Evolutionary conservation across 2,797 vertebrate genomes (phyloP).

Genomic region (Sebastes minor): DNA sequence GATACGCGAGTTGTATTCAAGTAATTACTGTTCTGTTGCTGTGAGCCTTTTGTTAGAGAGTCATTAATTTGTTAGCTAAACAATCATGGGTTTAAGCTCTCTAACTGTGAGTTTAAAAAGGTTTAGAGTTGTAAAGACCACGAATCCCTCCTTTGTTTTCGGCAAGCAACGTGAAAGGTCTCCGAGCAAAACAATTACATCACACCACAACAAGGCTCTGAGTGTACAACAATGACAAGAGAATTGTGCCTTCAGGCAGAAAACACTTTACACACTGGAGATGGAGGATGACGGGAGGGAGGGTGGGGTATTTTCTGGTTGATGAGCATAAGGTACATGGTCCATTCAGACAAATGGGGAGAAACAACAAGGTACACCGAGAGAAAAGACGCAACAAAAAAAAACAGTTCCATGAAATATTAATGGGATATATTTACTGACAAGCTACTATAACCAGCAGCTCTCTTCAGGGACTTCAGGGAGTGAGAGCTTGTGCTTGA

Average conservation of each 20-base stretch:
- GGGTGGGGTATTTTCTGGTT: conserved; percentile 72
- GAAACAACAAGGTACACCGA: conserved; percentile 72
- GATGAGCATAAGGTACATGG: conserved; percentile 79
- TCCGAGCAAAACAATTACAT: conserved; percentile 77
- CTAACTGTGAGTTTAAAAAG: conserved; percentile 59
- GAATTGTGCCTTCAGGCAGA: conserved; percentile 79
- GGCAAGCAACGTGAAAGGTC: conserved; percentile 45
- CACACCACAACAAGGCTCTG: conserved; percentile 70
- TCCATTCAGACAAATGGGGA: conserved; percentile 79
- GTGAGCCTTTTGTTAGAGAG: conserved; percentile 55
- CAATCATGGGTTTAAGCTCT: conserved; percentile 56
- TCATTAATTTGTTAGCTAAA: conserved; percentile 69
- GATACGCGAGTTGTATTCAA: conserved; percentile 41
- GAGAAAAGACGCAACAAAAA: conserved; percentile 42
- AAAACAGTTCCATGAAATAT: conserved; percentile 82
- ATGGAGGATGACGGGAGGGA: conserved; percentile 54
- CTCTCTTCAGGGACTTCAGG: conserved; percentile 60
- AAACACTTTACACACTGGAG: conserved; percentile 76
- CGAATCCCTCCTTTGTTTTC: conserved; percentile 58
- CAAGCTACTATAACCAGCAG: conserved; percentile 70
- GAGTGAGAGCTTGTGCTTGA: conserved; percentile 55
- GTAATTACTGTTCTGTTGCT: conserved; percentile 68
- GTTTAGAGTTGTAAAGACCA: conserved; percentile 39
- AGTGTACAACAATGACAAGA: conserved; percentile 79
- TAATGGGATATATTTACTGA: conserved; percentile 83